Percentiles rank a stretch among this genome's conserved stretches.
These are phyloP conservation scores for Felis chaus DNA, from an alignment of 2,113 vertebrate genomes.

Conservation along the genomic window DNA sequence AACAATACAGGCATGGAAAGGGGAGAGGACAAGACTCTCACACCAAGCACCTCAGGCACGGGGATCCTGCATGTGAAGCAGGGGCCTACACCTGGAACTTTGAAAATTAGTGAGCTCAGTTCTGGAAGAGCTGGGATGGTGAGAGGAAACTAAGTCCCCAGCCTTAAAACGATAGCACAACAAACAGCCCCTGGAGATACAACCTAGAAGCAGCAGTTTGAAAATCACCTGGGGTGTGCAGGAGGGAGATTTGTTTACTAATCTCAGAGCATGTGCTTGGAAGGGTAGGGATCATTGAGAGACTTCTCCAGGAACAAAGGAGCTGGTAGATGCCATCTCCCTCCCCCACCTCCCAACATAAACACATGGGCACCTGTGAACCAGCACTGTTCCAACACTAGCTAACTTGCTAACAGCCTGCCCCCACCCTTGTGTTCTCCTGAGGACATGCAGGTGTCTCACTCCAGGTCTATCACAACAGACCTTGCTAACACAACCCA, in stretches of 20 bases:
- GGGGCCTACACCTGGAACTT: not conserved
- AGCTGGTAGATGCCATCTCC: not conserved
- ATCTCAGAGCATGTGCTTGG: not conserved
- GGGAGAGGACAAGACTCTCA: not conserved
- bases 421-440: not conserved
- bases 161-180: not conserved
- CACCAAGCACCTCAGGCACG: not conserved
- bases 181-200: not conserved
- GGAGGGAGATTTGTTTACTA: not conserved
- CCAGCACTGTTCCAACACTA: not conserved
- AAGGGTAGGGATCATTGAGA: not conserved
- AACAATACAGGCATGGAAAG: not conserved
- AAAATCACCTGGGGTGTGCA: not conserved
- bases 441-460: not conserved
- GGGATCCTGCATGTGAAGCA: not conserved
- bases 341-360: not conserved
- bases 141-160: not conserved
- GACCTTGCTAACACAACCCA: not conserved
- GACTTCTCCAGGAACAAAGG: not conserved
- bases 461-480: not conserved
- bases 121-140: not conserved
- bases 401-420: not conserved
- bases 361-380: not conserved
- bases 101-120: not conserved
- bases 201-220: not conserved